Conservation (phyloP, 2,888 invertebrate genomes). For the Bombylius major region DNA sequence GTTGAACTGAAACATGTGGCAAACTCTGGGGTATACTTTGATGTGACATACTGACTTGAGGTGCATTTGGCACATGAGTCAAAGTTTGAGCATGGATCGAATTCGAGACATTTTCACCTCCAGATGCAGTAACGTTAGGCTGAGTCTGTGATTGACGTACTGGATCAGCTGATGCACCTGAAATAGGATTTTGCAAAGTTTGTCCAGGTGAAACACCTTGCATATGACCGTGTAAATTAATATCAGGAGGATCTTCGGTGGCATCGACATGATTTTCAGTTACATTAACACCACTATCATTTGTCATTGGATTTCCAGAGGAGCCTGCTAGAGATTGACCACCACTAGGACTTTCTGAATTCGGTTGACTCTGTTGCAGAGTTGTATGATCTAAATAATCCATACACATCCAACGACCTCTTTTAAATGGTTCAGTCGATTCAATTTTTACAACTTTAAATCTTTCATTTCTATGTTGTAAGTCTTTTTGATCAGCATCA, state of each 20-base stretch:
- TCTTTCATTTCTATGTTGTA: slow-evolving; percentile 65
- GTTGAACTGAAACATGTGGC: slow-evolving; percentile 42
- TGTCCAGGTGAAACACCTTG: slow-evolving; percentile 22
- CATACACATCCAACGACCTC: slow-evolving; percentile 90
- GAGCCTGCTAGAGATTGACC: neutral
- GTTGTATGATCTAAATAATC: slow-evolving; percentile 81
- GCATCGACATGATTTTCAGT: slow-evolving; percentile 26
- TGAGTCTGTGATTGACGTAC: slow-evolving; percentile 11
- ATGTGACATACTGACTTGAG: slow-evolving; percentile 22
- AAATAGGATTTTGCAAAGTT: slow-evolving; percentile 19
- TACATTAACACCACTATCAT: slow-evolving; percentile 17
- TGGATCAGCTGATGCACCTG: slow-evolving; percentile 14
- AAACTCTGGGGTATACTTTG: slow-evolving; percentile 40
- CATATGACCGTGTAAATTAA: neutral
- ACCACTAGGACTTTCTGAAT: neutral
- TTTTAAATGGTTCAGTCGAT: slow-evolving; percentile 84
- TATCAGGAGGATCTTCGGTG: slow-evolving; percentile 23
- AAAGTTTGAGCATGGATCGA: slow-evolving; percentile 39
- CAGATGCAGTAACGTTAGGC: slow-evolving; percentile 13
- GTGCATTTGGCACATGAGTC: slow-evolving; percentile 40
- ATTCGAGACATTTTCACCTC: slow-evolving; percentile 30
- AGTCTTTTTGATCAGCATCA: slow-evolving; percentile 46
- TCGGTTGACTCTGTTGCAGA: slow-evolving; percentile 27
- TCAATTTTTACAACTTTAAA: slow-evolving; percentile 94
- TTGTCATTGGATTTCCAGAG: slow-evolving; percentile 7